Evolutionary conservation across 2,113 vertebrate genomes (phyloP).

Genomic region (Oenanthe oenanthe): DNA sequence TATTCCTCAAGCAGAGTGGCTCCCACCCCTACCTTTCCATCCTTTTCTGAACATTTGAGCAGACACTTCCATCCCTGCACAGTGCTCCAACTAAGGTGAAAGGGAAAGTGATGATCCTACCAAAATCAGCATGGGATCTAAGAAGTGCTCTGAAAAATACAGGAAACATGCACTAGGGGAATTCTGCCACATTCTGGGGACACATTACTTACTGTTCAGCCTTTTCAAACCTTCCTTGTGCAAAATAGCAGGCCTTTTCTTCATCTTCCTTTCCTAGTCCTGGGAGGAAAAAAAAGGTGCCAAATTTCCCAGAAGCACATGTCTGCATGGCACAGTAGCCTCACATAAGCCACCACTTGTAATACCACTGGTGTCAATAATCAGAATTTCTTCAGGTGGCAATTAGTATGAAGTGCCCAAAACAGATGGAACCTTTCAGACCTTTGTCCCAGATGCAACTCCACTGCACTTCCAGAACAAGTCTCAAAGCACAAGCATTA

Average conservation of each 20-base stretch:
- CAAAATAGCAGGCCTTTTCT: background rate
- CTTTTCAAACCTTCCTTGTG: background rate
- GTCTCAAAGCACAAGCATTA: background rate
- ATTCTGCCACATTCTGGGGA: background rate
- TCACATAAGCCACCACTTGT: background rate
- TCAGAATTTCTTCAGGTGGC: background rate
- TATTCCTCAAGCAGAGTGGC: background rate
- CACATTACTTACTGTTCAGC: background rate
- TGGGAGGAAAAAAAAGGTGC: background rate
- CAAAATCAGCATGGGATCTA: background rate
- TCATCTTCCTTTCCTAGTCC: background rate
- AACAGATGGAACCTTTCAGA: background rate
- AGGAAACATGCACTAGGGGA: background rate
- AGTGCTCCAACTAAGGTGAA: background rate
- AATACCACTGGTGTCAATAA: background rate
- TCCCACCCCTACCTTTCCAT: background rate
- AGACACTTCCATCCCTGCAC: background rate
- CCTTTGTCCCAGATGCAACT: background rate
- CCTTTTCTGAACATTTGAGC: background rate
- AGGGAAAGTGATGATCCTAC: background rate
- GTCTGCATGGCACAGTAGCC: background rate
- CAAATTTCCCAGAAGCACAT: rapidly evolving
- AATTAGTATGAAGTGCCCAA: background rate
- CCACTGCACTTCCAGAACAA: background rate
- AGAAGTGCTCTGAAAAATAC: background rate